Percentiles rank a stretch among this genome's conserved stretches.
Evolutionary conservation across 2,113 vertebrate species (phyloP).

Genomic region (Ascaphus truei): DNA sequence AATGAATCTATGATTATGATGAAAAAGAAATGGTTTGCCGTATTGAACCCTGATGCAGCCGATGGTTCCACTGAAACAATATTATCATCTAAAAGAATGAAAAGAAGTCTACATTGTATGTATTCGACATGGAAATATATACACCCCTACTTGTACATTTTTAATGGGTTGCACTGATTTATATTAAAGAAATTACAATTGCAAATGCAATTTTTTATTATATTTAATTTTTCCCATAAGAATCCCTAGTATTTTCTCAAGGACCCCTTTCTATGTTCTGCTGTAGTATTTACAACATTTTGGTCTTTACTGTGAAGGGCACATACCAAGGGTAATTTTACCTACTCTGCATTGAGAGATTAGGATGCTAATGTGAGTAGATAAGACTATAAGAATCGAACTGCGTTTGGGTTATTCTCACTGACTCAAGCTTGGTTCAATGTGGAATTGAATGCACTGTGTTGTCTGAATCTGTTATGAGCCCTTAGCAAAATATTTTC

Average conservation of each 20-base stretch:
- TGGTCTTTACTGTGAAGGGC: constrained; percentile 19
- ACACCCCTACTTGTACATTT: no score
- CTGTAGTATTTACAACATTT: not conserved
- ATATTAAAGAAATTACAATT: no score
- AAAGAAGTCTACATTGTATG: no score
- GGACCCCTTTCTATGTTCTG: not conserved
- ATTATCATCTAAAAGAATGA: no score
- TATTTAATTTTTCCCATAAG: not conserved
- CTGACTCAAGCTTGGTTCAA: constrained; percentile 3
- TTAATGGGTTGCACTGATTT: no score
- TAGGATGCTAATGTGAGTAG: constrained; percentile 35
- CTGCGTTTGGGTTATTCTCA: constrained; percentile 29
- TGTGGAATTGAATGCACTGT: constrained; percentile 30
- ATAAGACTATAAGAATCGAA: constrained; percentile 34
- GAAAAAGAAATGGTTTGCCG: not conserved
- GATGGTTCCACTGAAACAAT: no score
- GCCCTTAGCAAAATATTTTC: not conserved
- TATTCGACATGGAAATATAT: no score
- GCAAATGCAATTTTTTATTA: no score
- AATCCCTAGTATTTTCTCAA: not conserved
- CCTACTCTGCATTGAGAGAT: constrained; percentile 36
- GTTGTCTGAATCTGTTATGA: constrained; percentile 36
- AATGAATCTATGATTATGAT: not conserved
- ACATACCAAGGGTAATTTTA: constrained; percentile 26
- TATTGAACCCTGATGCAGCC: not conserved